Percentiles rank a stretch among this genome's conserved stretches.
Evolutionary conservation across 2,888 invertebrate genomes (phyloP).

Genomic region (Petrophora chlorosata): DNA sequence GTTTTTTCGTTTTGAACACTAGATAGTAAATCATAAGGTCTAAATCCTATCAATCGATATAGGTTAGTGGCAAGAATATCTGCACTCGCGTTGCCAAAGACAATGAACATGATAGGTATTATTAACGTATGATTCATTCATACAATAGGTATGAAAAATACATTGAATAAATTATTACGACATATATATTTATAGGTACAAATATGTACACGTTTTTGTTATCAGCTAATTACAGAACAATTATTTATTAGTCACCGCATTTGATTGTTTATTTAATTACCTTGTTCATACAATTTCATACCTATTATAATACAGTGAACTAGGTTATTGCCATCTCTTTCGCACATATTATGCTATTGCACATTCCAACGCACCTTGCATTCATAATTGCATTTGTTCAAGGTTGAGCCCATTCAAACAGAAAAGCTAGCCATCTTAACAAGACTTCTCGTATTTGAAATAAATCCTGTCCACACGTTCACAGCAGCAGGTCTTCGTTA

Average conservation of each 20-base stretch:
- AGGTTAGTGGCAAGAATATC: too few relatives aligned
- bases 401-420: slow-evolving; percentile 37
- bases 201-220: background rate
- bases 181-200: too few relatives aligned
- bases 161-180: too few relatives aligned
- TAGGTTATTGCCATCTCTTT: slow-evolving; percentile 6
- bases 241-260: slow-evolving; percentile 3
- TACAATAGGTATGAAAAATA: too few relatives aligned
- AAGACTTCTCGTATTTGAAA: slow-evolving; percentile 22
- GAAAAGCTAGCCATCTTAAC: slow-evolving; percentile 23
- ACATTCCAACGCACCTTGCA: slow-evolving; percentile 42
- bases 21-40: too few relatives aligned
- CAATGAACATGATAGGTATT: too few relatives aligned
- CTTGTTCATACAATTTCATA: background rate
- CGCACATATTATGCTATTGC: slow-evolving; percentile 25
- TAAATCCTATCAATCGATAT: too few relatives aligned
- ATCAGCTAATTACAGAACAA: background rate
- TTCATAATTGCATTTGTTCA: slow-evolving; percentile 50
- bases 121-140: too few relatives aligned
- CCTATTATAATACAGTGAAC: background rate
- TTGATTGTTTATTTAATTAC: slow-evolving; percentile 4
- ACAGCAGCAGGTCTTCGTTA: slow-evolving; percentile 36
- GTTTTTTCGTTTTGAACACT: too few relatives aligned
- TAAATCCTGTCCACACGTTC: slow-evolving; percentile 8
- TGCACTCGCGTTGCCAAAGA: too few relatives aligned